Evolutionary conservation across 2,888 invertebrate genomes (phyloP), one percentile per base, ranked within the genome.

Genomic region (Phoenoteleia sp.): DNA sequence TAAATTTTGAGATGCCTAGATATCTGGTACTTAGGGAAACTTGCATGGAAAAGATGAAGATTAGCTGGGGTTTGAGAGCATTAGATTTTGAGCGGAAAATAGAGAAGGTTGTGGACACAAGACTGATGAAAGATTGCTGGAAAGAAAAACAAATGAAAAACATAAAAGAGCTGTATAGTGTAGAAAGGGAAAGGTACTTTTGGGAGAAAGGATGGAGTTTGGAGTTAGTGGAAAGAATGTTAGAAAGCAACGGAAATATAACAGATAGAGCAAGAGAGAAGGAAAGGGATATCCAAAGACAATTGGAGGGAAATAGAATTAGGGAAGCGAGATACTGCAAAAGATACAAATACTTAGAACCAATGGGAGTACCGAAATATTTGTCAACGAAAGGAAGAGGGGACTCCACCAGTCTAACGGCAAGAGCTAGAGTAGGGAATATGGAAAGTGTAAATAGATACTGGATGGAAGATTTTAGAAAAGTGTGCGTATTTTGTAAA

Each of bases 1-100:
- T 74, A 9, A 45, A 72, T 13, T 11, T 27, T 9, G 21, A 47
- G 2, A 67, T 74, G 15, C 58, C 67, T 1, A 67, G 47, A 7
- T 64, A 71, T 1, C 29, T 80, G 21, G 6, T 64, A n/a, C 6
- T 54, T 9, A 36, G 33, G 21, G 79, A 72, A 47, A 56, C 62
- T 23, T 27, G 15, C n/a, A 19, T 21, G 52, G 33, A 54, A 9
- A 56, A 64, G 25, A 0, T 54, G 0, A 42, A 45, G 11, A 19
- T 11, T 17, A 17, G 29, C 0, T 39, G 54, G 23, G 36, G 45
- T 7, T 15, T 9, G 11, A 64, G 42, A 27, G 45, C 64, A 1
- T 2, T 47, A 7, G 39, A 23, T 15, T 62, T 15, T 45, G 27
- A 75, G 7, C 17, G 52, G 62, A 64, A 64, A 27, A 6, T 27